These are phyloP conservation scores for Edolisoma coerulescens DNA, from an alignment of 2,113 vertebrate species.

Conservation along the genomic window DNA sequence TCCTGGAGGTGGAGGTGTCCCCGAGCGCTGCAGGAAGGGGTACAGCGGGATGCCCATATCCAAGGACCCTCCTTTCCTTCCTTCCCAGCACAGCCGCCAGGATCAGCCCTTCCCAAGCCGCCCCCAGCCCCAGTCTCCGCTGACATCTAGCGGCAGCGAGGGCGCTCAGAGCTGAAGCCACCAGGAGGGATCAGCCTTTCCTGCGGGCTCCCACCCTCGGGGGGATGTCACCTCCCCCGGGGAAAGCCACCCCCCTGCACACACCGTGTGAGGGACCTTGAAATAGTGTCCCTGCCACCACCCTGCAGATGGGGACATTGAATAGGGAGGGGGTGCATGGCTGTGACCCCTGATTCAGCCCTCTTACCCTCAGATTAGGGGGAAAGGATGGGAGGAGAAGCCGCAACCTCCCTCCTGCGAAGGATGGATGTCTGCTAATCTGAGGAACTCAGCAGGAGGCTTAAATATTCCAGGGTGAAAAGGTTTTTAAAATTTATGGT, in stretches of 20 bases:
- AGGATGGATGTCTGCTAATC: background rate
- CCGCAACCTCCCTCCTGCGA: too few species aligned
- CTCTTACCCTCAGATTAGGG: background rate
- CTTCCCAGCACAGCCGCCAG: background rate
- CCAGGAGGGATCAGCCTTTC: background rate
- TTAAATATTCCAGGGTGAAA: background rate
- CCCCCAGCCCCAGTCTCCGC: constrained; percentile 43
- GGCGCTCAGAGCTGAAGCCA: background rate
- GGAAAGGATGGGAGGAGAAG: background rate
- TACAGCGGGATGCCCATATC: background rate
- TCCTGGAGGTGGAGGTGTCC: background rate
- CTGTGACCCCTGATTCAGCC: too few species aligned
- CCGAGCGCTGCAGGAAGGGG: background rate
- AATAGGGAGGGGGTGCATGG: fast-evolving
- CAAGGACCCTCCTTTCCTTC: background rate
- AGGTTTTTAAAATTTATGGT: background rate
- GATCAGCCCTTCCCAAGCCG: background rate
- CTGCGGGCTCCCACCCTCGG: background rate
- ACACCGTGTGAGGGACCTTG: background rate
- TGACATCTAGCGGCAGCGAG: constrained; percentile 69
- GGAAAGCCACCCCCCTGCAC: background rate
- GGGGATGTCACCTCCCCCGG: background rate
- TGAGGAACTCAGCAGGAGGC: background rate
- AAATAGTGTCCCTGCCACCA: background rate
- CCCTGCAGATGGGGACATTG: background rate